Conservation (phyloP, 2,888 invertebrate genomes). For the Zonitis immaculata region DNA sequence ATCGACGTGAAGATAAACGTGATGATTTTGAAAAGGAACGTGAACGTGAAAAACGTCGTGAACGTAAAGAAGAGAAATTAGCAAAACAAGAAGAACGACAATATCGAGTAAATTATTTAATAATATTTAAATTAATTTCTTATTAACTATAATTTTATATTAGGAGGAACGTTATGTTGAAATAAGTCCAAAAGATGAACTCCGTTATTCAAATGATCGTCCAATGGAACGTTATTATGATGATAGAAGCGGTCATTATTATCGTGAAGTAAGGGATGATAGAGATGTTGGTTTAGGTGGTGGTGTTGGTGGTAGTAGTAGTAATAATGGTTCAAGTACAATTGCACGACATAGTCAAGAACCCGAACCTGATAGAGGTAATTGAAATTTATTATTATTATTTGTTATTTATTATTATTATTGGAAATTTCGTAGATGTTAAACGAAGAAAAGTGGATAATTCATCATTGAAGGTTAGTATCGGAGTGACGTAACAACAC, state of each 20-base stretch:
- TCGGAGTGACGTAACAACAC: slow-evolving; percentile 54
- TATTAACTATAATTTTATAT: too few relatives aligned
- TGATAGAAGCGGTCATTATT: slow-evolving; percentile 43
- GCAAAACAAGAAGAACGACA: slow-evolving; percentile 42
- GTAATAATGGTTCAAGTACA: slow-evolving; percentile 48
- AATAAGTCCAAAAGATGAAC: slow-evolving; percentile 44
- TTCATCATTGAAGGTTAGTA: slow-evolving; percentile 79
- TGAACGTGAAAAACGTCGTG: slow-evolving; percentile 57
- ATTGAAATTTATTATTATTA: background rate
- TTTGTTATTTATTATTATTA: too few relatives aligned
- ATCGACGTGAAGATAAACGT: slow-evolving; percentile 53
- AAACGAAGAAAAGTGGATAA: slow-evolving; percentile 82
- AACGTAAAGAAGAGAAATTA: slow-evolving; percentile 51
- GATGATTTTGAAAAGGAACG: slow-evolving; percentile 60
- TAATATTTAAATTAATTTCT: too few relatives aligned
- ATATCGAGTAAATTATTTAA: slow-evolving; percentile 39
- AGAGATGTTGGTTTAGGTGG: slow-evolving; percentile 57
- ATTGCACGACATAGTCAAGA: slow-evolving; percentile 54
- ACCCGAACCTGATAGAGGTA: slow-evolving; percentile 61
- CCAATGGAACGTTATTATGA: slow-evolving; percentile 51
- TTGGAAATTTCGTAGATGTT: slow-evolving; percentile 62
- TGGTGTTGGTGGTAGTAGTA: slow-evolving; percentile 55
- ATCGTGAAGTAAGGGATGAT: slow-evolving; percentile 45
- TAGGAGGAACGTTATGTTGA: slow-evolving; percentile 54
- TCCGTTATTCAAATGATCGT: slow-evolving; percentile 51